Conservation (phyloP, 2,888 invertebrate species). For the Lysandra coridon region DNA sequence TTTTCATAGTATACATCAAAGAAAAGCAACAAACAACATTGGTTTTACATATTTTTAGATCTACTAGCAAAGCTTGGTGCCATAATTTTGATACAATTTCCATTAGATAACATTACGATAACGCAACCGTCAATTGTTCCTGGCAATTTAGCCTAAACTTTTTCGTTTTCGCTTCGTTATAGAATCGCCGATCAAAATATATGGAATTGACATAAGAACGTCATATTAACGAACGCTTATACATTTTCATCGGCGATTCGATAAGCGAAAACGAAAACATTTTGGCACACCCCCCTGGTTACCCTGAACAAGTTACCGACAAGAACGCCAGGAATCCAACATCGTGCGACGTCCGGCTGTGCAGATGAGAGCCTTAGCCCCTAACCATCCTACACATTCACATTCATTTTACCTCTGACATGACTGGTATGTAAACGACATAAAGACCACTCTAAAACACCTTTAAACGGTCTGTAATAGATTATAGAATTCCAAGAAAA, state of each 20-base stretch:
- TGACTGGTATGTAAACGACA: neutral
- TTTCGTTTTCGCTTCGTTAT: too few species aligned
- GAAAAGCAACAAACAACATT: too few species aligned
- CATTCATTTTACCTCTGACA: neutral
- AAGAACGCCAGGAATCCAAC: neutral
- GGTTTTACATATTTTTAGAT: too few species aligned
- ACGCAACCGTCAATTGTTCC: neutral
- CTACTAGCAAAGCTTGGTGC: neutral
- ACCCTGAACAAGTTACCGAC: neutral
- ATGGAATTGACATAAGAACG: too few species aligned
- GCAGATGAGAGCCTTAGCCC: neutral
- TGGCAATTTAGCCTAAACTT: too few species aligned
- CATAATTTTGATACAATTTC: neutral
- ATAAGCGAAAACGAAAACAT: too few species aligned
- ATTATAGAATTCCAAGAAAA: neutral
- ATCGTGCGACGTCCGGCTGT: conserved; percentile 14
- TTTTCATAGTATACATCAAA: too few species aligned
- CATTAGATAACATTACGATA: neutral
- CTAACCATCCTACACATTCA: neutral
- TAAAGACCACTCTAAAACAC: neutral
- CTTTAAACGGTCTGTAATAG: neutral
- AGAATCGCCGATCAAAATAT: too few species aligned
- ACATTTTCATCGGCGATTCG: too few species aligned
- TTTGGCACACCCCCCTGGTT: neutral
- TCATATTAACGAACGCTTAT: too few species aligned